phyloP scores from a whole-genome alignment of 1,140 invertebrate species.

The Procambarus clarkii region DNA sequence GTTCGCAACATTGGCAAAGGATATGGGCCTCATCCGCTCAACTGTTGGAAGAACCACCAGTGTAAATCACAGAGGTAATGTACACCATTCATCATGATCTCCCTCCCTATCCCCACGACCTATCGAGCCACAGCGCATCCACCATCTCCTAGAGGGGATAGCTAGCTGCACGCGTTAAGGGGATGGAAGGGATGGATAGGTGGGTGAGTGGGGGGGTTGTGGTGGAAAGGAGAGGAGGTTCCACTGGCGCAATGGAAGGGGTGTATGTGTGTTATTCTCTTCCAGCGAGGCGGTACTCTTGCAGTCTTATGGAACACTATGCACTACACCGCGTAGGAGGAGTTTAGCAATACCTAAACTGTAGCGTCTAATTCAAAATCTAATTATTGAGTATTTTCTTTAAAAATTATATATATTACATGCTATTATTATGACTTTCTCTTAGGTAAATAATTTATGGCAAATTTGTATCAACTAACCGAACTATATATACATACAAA shows the following conservation, averaged over 20 bases:
- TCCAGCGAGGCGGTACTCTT: neutral
- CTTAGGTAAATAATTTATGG: too few species aligned
- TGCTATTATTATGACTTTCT: too few species aligned
- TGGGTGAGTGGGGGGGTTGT: neutral
- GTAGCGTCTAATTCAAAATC: too few species aligned
- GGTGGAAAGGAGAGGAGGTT: neutral
- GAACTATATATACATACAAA: too few species aligned
- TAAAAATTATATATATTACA: too few species aligned
- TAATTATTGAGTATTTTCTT: too few species aligned
- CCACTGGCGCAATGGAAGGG: constrained; percentile 20
- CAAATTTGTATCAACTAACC: too few species aligned
- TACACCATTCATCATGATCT: constrained; percentile 63
- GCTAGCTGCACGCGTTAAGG: constrained; percentile 10
- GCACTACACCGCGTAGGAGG: too few species aligned
- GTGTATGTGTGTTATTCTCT: constrained; percentile 14
- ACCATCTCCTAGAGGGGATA: neutral
- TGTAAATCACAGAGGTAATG: constrained; percentile 69
- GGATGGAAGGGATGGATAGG: neutral
- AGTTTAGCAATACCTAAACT: too few species aligned
- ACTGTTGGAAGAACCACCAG: constrained; percentile 53
- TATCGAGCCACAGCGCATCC: neutral
- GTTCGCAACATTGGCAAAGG: too few species aligned
- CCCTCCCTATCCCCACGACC: neutral
- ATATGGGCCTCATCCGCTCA: constrained; percentile 7
- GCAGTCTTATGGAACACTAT: too few species aligned